Evolutionary conservation across 2,113 vertebrate species (phyloP).

Genomic region (Emydura subglobosa): DNA sequence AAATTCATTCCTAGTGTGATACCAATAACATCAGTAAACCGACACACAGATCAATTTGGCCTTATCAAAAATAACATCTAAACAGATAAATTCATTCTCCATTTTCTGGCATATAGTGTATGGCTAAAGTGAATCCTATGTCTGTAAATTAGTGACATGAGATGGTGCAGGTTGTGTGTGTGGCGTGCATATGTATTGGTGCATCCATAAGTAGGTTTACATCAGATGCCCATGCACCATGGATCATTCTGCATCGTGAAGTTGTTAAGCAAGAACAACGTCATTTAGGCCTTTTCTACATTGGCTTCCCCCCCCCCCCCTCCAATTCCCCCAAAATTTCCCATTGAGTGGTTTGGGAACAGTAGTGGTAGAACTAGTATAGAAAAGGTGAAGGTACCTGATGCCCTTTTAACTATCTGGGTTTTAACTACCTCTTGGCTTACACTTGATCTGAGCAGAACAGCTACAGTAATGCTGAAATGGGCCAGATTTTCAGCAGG

Average conservation of each 20-base stretch:
- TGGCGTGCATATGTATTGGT: accelerated
- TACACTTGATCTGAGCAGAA: background rate
- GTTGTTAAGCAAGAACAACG: background rate
- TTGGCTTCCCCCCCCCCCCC: background rate
- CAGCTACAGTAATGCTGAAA: background rate
- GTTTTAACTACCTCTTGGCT: background rate
- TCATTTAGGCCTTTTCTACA: background rate
- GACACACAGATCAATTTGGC: too few species aligned
- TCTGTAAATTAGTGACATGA: too few species aligned
- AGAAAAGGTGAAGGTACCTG: background rate
- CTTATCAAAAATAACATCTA: background rate
- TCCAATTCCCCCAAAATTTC: background rate
- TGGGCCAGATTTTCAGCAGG: background rate
- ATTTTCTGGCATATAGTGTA: background rate
- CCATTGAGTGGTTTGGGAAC: background rate
- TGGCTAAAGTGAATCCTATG: background rate
- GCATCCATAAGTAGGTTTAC: background rate
- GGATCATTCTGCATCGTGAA: background rate
- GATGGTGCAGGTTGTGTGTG: too few species aligned
- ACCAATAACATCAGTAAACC: too few species aligned
- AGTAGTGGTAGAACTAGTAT: background rate
- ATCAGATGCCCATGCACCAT: background rate
- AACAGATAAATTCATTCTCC: background rate
- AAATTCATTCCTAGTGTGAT: background rate
- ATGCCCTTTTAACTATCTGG: background rate